Base-by-base conservation (phyloP, 2,113 vertebrate genomes). In the Rousettus leschenaultii region DNA sequence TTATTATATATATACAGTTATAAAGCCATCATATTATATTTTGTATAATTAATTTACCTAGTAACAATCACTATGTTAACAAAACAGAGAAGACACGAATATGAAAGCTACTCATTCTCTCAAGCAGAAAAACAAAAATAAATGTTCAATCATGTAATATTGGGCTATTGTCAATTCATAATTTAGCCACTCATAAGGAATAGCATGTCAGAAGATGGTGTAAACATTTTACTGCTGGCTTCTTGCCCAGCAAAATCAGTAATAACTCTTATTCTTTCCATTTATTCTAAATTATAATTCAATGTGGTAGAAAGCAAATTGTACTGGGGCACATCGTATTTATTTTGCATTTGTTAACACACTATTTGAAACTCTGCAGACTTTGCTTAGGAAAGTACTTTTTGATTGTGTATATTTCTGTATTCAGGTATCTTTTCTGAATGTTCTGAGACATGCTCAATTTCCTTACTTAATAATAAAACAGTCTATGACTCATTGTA, bases 381-480 rank as follows among this genome's bases (percentile, higher is more conserved):
- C 80, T 55, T 90, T 98, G 84, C 66, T 86, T 85, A 75, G 26
- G 57, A 92, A 97, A 57, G 51, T 73, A 65, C 73, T 79, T 96
- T 96, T 79, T 80, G 83, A 96, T 84, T 97, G 79, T 89, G 33
- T 91, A 12, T 94, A 85, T 97, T 93, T 98, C 70, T 92, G 79
- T 87, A 87, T 97, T 93, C 91, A 79, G 48, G 86, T 83, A 87
- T 90, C 97, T 96, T 96, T 86, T 97, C 83, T 89, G 89, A 96
- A 92, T 93, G 84, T 97, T 97, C 96, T 66, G 79, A 94, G 84
- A 77, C 96, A 94, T 93, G 83, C 94, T 89, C 94, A 95, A 88
- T 97, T 96, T 98, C 89, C 94, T 96, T 94, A 95, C 77, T 97
- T 95, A 97, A 97, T 96, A 96, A 96, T 96, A 95, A 97, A 97